Base-by-base conservation (phyloP, 2,113 vertebrate genomes). In the Erinaceus europaeus region DNA sequence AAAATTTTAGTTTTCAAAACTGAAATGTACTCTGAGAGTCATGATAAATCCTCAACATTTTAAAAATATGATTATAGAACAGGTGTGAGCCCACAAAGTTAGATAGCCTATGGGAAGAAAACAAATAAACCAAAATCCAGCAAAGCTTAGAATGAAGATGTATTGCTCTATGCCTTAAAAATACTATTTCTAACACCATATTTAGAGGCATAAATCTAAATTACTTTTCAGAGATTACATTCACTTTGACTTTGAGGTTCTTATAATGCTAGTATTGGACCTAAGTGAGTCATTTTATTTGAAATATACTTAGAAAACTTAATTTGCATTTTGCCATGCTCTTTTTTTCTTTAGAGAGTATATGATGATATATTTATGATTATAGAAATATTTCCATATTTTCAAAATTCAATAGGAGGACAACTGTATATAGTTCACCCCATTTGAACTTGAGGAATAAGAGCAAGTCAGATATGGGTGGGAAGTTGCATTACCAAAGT, bases 311-410 rank as follows among this genome's bases (percentile, higher is more conserved):
- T 48, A 53, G 62, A 3, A 25, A 92, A 90, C 52, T 67, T 57
- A 89, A 89, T 87, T 87, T 90, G 57, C 38, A 59, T 84, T 86
- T 50, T 74, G 13, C 40, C 77, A 32, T 29, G 13, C 42, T 84
- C 18, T 50, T 48, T 86, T 52, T 80, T n/a, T n/a, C 8, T 93
- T 78, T 91, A 87, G 87, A 89, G 44, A 69, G 46, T 87, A 77
- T 52, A n/a, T 57, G 50, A 90, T 61, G 20, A 48, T 72, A 81
- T 64, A 15, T 55, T 10, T 5, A 50, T 42, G 90, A 52, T 15
- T 81, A 27, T 4, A 65, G 14, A 88, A 94, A 77, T 91, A 11
- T 68, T 90, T 91, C 38, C 46, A 53, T 8, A 53, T 79, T 92
- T 91, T 88, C 61, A 57, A 55, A 67, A 84, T 67, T 75, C 21